These are phyloP conservation scores for Enteromius radiatus DNA, from an alignment of 2,797 vertebrate genomes.

Conservation along the genomic window DNA sequence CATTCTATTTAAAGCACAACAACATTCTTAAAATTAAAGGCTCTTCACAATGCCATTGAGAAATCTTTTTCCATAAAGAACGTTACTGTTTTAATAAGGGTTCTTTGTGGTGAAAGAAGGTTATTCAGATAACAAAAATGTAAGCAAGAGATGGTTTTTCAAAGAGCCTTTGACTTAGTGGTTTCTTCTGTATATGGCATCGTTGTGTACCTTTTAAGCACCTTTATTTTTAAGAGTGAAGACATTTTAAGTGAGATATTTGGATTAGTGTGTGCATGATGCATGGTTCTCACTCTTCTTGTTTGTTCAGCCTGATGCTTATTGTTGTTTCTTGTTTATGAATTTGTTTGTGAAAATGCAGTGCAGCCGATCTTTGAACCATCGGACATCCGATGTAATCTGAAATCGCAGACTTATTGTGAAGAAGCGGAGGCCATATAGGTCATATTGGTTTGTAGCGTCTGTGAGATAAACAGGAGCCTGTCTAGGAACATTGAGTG, in stretches of 20 bases:
- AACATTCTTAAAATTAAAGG: neutral
- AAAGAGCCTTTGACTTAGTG: neutral
- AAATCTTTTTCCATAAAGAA: neutral
- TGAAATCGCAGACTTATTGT: constrained; percentile 9
- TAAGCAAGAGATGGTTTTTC: neutral
- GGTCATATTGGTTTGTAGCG: constrained; percentile 42
- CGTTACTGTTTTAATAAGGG: neutral
- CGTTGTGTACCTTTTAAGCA: neutral
- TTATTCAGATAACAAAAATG: neutral
- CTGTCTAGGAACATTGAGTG: constrained; percentile 61
- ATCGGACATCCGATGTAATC: constrained; percentile 12
- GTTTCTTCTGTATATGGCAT: neutral
- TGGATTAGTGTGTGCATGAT: neutral
- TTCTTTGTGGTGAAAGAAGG: neutral
- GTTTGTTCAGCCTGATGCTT: neutral
- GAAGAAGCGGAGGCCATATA: constrained; percentile 11
- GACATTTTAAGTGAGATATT: neutral
- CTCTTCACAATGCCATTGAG: neutral
- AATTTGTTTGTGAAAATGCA: neutral
- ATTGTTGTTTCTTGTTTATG: neutral
- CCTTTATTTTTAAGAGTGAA: neutral
- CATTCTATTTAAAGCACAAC: neutral
- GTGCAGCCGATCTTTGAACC: neutral
- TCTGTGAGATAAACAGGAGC: constrained; percentile 52
- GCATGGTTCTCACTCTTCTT: neutral